Evolutionary conservation across 2,797 vertebrate species (phyloP).

Genomic region (Sternotherus odoratus): DNA sequence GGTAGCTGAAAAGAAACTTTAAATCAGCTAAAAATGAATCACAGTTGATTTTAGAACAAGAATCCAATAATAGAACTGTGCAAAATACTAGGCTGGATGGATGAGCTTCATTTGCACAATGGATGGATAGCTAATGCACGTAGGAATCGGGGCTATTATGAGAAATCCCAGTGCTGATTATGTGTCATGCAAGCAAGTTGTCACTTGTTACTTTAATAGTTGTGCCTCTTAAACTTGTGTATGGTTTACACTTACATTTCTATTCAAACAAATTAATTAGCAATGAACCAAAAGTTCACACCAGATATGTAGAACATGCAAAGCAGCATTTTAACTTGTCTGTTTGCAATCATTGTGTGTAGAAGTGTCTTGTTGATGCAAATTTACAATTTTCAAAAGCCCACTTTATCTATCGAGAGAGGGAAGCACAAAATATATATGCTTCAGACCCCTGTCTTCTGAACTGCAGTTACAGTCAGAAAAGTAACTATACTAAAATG

Average conservation of each 20-base stretch:
- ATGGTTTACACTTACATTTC: neutral
- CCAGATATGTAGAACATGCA: neutral
- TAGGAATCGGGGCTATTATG: neutral
- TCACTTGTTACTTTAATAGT: neutral
- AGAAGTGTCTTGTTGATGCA: neutral
- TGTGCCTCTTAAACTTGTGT: neutral
- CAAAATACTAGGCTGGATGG: neutral
- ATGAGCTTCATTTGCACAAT: neutral
- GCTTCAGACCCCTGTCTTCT: neutral
- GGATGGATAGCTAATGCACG: neutral
- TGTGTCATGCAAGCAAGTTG: neutral
- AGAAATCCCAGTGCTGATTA: neutral
- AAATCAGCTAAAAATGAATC: conserved; percentile 4
- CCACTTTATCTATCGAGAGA: too few relatives aligned
- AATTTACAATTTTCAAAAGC: neutral
- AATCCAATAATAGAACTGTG: fast-evolving
- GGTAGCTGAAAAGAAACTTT: conserved; percentile 25
- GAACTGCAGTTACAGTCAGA: conserved; percentile 13
- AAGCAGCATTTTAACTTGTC: neutral
- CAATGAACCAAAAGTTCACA: neutral
- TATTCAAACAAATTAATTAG: neutral
- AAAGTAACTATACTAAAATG: neutral
- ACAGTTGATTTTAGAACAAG: conserved; percentile 1
- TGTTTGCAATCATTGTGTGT: neutral
- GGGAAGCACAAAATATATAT: neutral